Percentiles rank a stretch among this genome's conserved stretches.
Conservation (phyloP, 1,140 invertebrate genomes). For the Neuroterus valhalla region DNA sequence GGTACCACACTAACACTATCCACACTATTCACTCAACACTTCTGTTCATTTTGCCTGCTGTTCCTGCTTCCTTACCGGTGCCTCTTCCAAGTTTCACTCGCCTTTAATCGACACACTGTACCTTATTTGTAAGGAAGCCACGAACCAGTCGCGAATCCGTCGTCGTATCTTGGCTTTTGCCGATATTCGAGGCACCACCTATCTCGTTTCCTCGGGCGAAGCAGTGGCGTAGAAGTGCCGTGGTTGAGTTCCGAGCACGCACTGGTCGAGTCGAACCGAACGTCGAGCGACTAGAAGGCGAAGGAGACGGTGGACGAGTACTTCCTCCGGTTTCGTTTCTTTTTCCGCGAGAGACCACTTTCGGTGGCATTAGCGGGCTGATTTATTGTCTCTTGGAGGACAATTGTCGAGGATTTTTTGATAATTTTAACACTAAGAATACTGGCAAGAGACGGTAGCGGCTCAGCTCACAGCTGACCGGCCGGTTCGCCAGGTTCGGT, state of each 20-base stretch:
- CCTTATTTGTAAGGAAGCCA: background rate
- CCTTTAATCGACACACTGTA: background rate
- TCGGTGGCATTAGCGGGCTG: background rate
- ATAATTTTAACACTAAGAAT: conserved; percentile 27
- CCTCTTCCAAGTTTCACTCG: background rate
- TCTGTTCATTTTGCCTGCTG: background rate
- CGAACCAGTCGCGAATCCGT: background rate
- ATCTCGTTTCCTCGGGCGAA: conserved; percentile 1
- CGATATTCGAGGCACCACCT: background rate
- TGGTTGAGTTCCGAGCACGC: conserved; percentile 18
- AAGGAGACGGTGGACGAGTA: conserved; percentile 22
- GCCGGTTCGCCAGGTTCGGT: conserved; percentile 71
- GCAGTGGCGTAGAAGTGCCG: background rate
- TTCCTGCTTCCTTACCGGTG: background rate
- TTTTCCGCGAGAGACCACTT: conserved; percentile 24
- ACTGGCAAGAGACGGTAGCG: conserved; percentile 39
- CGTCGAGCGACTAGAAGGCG: conserved; percentile 24
- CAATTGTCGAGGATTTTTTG: background rate
- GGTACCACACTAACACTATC: background rate
- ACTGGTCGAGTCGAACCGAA: conserved; percentile 17
- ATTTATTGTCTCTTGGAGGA: background rate
- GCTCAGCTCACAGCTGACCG: conserved; percentile 72
- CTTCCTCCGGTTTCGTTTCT: conserved; percentile 19
- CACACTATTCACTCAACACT: background rate
- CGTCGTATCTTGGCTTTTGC: background rate